phyloP scores from a whole-genome alignment of 2,888 invertebrate genomes.

The Troides aeacus region DNA sequence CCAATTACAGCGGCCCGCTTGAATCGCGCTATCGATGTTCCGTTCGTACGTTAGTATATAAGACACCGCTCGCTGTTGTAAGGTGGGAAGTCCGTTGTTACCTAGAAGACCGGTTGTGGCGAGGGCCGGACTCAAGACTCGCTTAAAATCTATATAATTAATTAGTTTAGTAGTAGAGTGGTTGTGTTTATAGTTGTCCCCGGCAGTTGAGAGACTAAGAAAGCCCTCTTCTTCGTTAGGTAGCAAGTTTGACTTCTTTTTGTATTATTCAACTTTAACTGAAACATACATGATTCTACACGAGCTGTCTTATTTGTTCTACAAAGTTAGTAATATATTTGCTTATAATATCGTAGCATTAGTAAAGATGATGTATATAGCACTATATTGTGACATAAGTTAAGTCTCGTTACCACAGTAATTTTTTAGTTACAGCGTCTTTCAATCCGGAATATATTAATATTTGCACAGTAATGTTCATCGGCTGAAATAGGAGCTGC shows the following conservation, averaged over 20 bases:
- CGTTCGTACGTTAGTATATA: constrained; percentile 40
- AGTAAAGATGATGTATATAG: no score
- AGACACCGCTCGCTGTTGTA: neutral
- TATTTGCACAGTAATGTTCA: no score
- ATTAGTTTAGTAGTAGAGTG: constrained; percentile 66
- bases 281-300: no score
- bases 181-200: constrained; percentile 53
- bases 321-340: no score
- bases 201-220: constrained; percentile 43
- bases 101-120: constrained; percentile 72
- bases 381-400: no score
- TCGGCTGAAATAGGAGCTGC: no score
- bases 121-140: constrained; percentile 74
- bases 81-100: constrained; percentile 71
- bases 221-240: constrained; percentile 71
- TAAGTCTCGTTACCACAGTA: no score
- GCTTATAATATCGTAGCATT: no score
- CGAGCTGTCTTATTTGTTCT: no score
- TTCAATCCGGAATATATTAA: no score
- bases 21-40: constrained; percentile 55
- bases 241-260: constrained; percentile 77
- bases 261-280: neutral
- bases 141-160: constrained; percentile 54
- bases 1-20: constrained; percentile 49
- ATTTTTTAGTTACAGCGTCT: no score